These are phyloP conservation scores for Imbricaverruca yamaguchii DNA, from an alignment of 2,888 invertebrate genomes.

Conservation along the genomic window DNA sequence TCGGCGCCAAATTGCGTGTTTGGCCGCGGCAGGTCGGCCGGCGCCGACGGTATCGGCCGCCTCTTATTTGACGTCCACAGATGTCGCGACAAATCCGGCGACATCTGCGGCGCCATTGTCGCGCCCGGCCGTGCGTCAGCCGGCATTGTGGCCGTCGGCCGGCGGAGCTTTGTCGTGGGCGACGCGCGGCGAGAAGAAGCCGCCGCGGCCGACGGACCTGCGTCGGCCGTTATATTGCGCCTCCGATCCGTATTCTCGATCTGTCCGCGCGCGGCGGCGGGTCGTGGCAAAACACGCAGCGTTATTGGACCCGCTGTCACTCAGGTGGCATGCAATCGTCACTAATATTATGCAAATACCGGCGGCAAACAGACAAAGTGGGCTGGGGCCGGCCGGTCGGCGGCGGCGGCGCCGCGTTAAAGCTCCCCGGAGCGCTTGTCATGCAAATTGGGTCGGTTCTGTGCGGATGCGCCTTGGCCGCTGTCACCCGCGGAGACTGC, in stretches of 20 bases:
- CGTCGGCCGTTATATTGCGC: not conserved
- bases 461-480: too few relatives aligned
- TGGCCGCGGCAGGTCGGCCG: not conserved
- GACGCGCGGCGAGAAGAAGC: not conserved
- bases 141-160: not conserved
- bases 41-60: not conserved
- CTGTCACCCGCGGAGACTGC: too few relatives aligned
- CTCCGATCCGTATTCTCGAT: not conserved
- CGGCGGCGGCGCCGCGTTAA: not conserved
- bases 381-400: not conserved
- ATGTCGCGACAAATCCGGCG: not conserved
- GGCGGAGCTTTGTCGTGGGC: not conserved
- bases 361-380: not conserved
- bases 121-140: not conserved
- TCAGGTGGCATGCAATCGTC: not conserved
- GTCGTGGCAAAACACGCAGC: not conserved
- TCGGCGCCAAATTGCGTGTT: not conserved
- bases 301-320: not conserved
- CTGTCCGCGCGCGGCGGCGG: not conserved
- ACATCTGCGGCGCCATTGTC: not conserved
- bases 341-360: slow-evolving; percentile 13
- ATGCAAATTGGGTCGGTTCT: not conserved
- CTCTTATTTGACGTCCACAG: not conserved
- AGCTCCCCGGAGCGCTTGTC: not conserved
- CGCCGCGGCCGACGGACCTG: too few relatives aligned